Evolutionary conservation across 1,140 invertebrate species (phyloP), one percentile per base, ranked within the genome.

Genomic region (Lerema accius): DNA sequence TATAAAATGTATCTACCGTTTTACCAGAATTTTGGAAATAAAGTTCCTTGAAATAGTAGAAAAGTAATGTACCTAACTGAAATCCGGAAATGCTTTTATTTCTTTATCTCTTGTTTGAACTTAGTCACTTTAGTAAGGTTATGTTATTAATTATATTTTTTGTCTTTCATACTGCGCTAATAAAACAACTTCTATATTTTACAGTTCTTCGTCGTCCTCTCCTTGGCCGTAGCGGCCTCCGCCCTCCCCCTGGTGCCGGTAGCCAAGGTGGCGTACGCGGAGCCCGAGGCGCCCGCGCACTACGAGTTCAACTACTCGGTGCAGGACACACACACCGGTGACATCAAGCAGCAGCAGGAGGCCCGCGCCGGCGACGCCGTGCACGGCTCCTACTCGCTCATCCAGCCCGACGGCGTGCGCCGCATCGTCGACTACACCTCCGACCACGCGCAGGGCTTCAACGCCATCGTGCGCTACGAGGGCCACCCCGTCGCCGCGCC

Each of bases 291-390:
- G 35, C 92, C 93, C 9, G 93, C 94, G 3, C 93, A 94, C 69
- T 95, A 95, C 89, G 92, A 93, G 55, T 95, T 94, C 76, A 88
- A 91, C n/a, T 94, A 94, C 76, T 92, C 93, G 50, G 93, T 95
- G 1, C 93, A 94, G 67, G 94, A 95, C 72, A 90, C 78, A n/a
- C 80, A 90, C 67, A 90, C 72, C 56, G 90, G 92, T 11, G 91
- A 92, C 69, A 69, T 88, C 37, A 91, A 92, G 76, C 69, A 81
- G 55, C 87, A 91, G 66, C 73, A 85, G 49, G 91, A 92, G 63
- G 71, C 80, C 39, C 74, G 71, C 37, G 62, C 61, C 17, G 94
- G 94, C 14, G 93, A 94, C 73, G 91, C 93, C 56, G 94, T 94
- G 10, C 92, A 71, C 50, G 73, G 73, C 15, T 94, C 84, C 91